Conservation (phyloP, 1,140 invertebrate genomes). For the Pachyrhynchus sulphureomaculatus region DNA sequence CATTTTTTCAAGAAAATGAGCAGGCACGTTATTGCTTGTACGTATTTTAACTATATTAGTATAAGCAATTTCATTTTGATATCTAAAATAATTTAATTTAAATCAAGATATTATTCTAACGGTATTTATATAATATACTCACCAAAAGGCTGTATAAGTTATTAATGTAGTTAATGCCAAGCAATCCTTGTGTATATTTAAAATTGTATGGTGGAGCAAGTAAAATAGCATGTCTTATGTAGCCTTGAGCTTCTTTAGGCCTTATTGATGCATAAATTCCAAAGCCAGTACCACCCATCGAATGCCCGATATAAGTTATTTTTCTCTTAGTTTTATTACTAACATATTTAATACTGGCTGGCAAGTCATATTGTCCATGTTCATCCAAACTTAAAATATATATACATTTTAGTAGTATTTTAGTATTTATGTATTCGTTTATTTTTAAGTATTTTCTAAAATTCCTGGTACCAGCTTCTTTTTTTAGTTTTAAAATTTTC, state of each 20-base stretch:
- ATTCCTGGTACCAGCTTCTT: no score
- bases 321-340: not conserved
- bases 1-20: no score
- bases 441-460: no score
- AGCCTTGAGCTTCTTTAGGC: not conserved
- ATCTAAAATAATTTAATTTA: no score
- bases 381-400: constrained; percentile 2
- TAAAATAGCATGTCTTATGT: not conserved
- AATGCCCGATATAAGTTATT: constrained; percentile 6
- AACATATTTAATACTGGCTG: not conserved
- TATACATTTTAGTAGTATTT: no score
- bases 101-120: no score
- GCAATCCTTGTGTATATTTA: not conserved
- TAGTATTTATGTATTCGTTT: no score
- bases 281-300: not conserved
- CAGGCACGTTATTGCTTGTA: no score
- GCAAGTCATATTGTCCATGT: not conserved
- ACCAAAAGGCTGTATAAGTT: not conserved
- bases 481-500: no score
- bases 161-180: not conserved
- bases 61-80: no score
- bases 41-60: no score
- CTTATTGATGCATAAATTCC: not conserved
- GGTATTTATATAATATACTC: no score
- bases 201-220: not conserved